These are phyloP conservation scores for Heteromormyrus szaboi DNA, from an alignment of 2,797 vertebrate genomes.

Conservation along the genomic window DNA sequence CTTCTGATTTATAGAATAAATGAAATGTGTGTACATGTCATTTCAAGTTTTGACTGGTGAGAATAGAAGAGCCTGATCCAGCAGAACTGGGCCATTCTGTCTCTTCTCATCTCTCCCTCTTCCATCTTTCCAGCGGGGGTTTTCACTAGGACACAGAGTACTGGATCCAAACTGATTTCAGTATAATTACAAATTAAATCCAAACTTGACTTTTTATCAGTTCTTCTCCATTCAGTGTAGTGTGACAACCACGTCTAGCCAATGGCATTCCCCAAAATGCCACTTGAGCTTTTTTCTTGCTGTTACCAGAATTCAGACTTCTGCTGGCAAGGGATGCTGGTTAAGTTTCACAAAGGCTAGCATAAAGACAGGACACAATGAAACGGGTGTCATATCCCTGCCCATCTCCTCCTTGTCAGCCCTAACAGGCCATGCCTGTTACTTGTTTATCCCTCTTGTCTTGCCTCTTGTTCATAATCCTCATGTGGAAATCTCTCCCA, in stretches of 20 bases:
- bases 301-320: neutral
- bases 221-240: conserved; percentile 8
- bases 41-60: neutral
- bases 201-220: conserved; percentile 19
- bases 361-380: neutral
- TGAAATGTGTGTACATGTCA: neutral
- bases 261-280: neutral
- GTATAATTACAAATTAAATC: conserved; percentile 35
- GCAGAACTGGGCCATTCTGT: neutral
- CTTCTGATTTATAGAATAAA: neutral
- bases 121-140: conserved; percentile 36
- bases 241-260: neutral
- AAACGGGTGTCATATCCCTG: neutral
- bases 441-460: neutral
- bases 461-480: neutral
- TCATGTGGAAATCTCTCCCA: neutral
- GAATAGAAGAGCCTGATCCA: neutral
- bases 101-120: neutral
- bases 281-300: neutral
- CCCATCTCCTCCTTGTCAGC: neutral
- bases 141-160: conserved; percentile 29
- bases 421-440: neutral
- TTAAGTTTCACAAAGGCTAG: neutral
- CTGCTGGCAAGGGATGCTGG: neutral
- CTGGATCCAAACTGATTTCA: conserved; percentile 31